These are phyloP conservation scores for Turdus rufiventris DNA, from an alignment of 2,113 vertebrate genomes.

Conservation along the genomic window DNA sequence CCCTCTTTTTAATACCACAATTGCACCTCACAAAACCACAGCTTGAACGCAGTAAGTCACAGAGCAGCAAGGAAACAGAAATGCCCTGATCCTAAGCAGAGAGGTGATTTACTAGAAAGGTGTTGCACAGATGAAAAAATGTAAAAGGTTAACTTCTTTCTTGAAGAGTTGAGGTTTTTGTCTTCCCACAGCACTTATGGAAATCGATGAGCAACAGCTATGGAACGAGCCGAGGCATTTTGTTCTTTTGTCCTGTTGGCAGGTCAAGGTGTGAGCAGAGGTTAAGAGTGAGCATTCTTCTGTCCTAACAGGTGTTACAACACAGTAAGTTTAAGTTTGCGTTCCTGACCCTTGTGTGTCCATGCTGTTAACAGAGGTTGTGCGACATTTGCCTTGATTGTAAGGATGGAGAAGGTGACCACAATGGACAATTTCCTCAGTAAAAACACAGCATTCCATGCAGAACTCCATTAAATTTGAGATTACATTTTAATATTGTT, in stretches of 20 bases:
- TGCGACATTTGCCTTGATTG: fast-evolving
- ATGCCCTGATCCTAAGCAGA: background rate
- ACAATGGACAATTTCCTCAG: background rate
- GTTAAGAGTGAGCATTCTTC: background rate
- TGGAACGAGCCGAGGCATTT: background rate
- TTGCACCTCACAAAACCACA: background rate
- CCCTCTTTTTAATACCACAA: background rate
- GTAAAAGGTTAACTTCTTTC: background rate
- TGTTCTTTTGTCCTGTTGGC: background rate
- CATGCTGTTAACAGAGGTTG: background rate
- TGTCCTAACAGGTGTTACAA: background rate
- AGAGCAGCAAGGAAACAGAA: background rate
- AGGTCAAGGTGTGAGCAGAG: background rate
- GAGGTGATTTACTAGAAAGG: background rate
- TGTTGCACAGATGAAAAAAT: background rate
- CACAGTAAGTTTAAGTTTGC: background rate
- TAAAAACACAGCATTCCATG: background rate
- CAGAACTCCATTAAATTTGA: background rate
- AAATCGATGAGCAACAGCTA: background rate
- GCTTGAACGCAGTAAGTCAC: background rate
- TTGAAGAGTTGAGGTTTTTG: background rate
- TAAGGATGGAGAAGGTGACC: background rate
- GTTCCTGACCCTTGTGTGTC: background rate
- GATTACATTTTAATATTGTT: background rate
- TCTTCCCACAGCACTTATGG: background rate